Percentiles rank a stretch among this genome's conserved stretches.
Evolutionary conservation across 2,888 invertebrate species (phyloP).

Genomic region (Orgyia antiqua): DNA sequence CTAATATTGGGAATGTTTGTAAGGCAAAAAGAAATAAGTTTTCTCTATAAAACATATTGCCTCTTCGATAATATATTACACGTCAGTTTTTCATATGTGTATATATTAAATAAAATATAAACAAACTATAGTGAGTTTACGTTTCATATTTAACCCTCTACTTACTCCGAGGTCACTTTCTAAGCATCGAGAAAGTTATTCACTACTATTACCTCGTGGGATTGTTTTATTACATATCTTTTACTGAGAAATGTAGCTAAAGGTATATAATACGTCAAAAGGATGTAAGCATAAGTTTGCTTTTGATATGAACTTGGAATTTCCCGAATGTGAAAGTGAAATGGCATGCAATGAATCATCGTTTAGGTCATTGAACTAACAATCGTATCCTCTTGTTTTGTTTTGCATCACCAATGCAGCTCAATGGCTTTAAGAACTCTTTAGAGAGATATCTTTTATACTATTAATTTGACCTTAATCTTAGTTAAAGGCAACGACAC

Average conservation of each 20-base stretch:
- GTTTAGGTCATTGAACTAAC: constrained; percentile 32
- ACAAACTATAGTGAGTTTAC: not conserved
- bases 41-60: too few relatives aligned
- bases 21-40: too few relatives aligned
- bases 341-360: constrained; percentile 40
- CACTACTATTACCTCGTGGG: constrained; percentile 19
- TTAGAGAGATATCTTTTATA: too few relatives aligned
- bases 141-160: constrained; percentile 30
- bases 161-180: constrained; percentile 30
- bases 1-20: too few relatives aligned
- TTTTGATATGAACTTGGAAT: constrained; percentile 24
- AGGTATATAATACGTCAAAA: constrained; percentile 1
- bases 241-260: constrained; percentile 8
- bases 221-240: constrained; percentile 17
- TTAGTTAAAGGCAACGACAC: too few relatives aligned
- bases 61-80: too few relatives aligned
- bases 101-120: too few relatives aligned
- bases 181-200: constrained; percentile 27
- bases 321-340: constrained; percentile 56
- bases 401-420: constrained; percentile 23
- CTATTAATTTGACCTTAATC: too few relatives aligned
- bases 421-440: too few relatives aligned
- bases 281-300: not conserved
- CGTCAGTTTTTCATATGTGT: too few relatives aligned
- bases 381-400: constrained; percentile 17